Percentiles rank a stretch among this genome's conserved stretches.
Conservation (phyloP, 2,888 invertebrate species). For the Sesia bembeciformis region DNA sequence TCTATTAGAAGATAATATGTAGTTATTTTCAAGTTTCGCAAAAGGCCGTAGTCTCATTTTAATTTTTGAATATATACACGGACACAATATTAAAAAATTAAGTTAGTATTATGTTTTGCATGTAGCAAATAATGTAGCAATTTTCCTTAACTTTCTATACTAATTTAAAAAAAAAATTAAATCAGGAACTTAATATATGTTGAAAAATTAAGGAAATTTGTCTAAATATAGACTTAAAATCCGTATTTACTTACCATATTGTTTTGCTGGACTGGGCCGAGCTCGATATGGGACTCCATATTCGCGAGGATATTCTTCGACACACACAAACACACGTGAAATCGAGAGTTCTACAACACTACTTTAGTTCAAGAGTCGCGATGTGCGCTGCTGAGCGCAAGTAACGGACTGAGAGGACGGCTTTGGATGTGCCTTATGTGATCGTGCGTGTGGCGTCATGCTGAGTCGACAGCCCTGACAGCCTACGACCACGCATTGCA, state of each 20-base stretch:
- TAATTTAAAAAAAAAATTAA: no score
- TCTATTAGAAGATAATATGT: no score
- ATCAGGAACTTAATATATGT: no score
- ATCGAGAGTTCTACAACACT: constrained; percentile 24
- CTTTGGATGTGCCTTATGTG: constrained; percentile 7
- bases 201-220: no score
- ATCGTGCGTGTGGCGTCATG: constrained; percentile 7
- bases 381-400: constrained; percentile 47
- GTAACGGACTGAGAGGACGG: constrained; percentile 38
- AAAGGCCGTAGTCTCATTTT: no score
- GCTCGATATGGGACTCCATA: constrained; percentile 68
- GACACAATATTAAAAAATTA: no score
- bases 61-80: no score
- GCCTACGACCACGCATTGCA: not conserved
- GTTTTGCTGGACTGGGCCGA: constrained; percentile 51
- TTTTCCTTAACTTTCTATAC: no score
- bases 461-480: not conserved
- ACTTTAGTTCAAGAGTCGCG: constrained; percentile 29
- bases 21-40: no score
- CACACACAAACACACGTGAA: constrained; percentile 14
- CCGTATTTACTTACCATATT: constrained; percentile 43
- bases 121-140: no score
- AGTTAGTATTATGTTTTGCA: no score
- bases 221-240: no score
- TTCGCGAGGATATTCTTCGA: constrained; percentile 62